A percentile compares a stretch with the other conserved stretches of the same genome.
phyloP scores from a whole-genome alignment of 2,797 vertebrate genomes.

The Ataeniobius toweri region DNA sequence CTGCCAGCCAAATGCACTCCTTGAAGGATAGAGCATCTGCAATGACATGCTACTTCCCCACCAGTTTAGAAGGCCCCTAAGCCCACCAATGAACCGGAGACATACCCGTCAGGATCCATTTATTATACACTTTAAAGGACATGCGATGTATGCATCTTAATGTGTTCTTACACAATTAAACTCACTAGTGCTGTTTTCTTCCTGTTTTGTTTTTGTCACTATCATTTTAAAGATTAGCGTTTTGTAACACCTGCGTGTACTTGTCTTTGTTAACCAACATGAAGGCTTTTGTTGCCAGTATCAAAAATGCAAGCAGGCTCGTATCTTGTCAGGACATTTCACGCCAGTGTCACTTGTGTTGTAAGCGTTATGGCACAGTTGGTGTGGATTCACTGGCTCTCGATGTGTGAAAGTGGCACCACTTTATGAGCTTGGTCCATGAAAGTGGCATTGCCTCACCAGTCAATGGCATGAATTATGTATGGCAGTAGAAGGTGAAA shows the following conservation, averaged over 20 bases:
- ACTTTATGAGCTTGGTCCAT: constrained; percentile 71
- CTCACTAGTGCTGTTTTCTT: not conserved
- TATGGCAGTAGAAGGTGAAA: constrained; percentile 76
- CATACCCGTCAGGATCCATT: no score
- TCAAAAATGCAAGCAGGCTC: constrained; percentile 39
- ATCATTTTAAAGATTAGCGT: not conserved
- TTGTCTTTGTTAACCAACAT: constrained; percentile 15
- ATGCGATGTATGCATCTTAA: not conserved
- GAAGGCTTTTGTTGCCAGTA: constrained; percentile 29
- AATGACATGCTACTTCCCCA: no score
- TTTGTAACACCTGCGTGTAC: constrained; percentile 16
- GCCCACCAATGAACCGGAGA: no score
- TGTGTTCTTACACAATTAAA: constrained; percentile 22
- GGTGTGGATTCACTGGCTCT: constrained; percentile 63
- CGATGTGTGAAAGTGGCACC: constrained; percentile 77
- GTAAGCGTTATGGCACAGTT: constrained; percentile 64
- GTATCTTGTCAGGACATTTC: constrained; percentile 62
- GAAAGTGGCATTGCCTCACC: constrained; percentile 77
- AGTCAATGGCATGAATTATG: constrained; percentile 83
- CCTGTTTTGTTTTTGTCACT: not conserved
- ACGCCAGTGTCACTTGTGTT: constrained; percentile 56
- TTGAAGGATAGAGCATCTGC: no score
- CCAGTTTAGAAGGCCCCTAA: no score
- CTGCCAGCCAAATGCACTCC: no score
- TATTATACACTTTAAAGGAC: no score